phyloP scores from a whole-genome alignment of 1,140 invertebrate genomes.

The Papilio aristodemus region DNA sequence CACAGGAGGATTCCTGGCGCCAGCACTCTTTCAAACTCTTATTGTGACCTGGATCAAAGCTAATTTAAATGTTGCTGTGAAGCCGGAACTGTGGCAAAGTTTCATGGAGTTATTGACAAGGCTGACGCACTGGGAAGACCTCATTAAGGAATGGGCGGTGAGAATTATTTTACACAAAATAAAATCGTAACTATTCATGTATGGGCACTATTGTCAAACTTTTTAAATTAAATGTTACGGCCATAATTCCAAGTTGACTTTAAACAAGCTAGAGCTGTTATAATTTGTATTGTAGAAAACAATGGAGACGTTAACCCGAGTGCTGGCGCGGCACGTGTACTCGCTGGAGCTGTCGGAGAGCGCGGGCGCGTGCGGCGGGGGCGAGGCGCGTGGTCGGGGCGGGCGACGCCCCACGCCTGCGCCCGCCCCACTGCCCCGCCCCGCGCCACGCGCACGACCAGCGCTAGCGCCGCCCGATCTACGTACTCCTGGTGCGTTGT shows the following conservation, averaged over 20 bases:
- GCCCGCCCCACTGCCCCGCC: conserved; percentile 41
- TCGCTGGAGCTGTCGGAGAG: conserved; percentile 92
- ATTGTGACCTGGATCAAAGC: conserved; percentile 99
- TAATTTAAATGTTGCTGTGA: conserved; percentile 95
- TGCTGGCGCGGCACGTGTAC: conserved; percentile 95
- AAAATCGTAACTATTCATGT: neutral
- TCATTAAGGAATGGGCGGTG: conserved; percentile 97
- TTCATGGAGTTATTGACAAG: conserved; percentile 93
- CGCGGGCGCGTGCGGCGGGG: conserved; percentile 34
- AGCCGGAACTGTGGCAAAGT: conserved; percentile 95
- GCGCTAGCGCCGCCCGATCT: conserved; percentile 37
- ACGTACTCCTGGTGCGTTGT: conserved; percentile 46
- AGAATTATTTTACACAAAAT: conserved; percentile 56
- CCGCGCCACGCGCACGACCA: conserved; percentile 30
- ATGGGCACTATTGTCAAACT: no score
- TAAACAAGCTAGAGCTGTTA: no score
- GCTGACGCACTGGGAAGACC: conserved; percentile 96
- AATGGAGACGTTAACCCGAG: conserved; percentile 95
- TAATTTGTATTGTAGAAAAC: conserved; percentile 88
- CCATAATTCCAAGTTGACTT: no score
- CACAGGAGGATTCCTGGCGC: conserved; percentile 85
- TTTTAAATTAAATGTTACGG: no score
- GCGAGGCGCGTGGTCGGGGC: conserved; percentile 37
- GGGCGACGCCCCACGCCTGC: conserved; percentile 41
- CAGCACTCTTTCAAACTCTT: conserved; percentile 96